Percentiles rank a stretch among this genome's conserved stretches.
Evolutionary conservation across 2,888 invertebrate species (phyloP).

Genomic region (Orthosia cruda): DNA sequence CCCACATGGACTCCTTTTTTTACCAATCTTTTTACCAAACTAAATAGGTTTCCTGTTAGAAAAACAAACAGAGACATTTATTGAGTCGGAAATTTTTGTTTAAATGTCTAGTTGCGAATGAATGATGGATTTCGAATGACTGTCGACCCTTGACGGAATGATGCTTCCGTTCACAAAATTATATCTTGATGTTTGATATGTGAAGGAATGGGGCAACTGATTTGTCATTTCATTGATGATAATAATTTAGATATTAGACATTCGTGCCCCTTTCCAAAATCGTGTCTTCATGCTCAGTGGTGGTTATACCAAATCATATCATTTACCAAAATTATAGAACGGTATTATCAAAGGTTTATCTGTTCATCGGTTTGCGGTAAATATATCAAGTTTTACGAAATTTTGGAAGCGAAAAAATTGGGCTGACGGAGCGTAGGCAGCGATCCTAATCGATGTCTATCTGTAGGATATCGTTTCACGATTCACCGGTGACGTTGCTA

Average conservation of each 20-base stretch:
- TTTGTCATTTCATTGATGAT: constrained; percentile 55
- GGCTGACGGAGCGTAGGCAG: constrained; percentile 87
- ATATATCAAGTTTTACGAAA: constrained; percentile 86
- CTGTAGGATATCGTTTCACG: constrained; percentile 84
- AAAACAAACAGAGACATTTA: constrained; percentile 90
- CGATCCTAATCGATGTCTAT: constrained; percentile 86
- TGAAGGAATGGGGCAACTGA: constrained; percentile 44
- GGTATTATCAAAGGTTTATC: constrained; percentile 76
- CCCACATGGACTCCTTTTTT: constrained; percentile 87
- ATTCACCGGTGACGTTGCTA: constrained; percentile 75
- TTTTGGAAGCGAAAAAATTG: constrained; percentile 82
- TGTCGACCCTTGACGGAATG: constrained; percentile 81
- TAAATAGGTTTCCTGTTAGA: constrained; percentile 91
- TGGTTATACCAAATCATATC: constrained; percentile 30
- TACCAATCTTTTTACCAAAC: constrained; percentile 86
- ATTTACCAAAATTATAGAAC: constrained; percentile 58
- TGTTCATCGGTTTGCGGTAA: constrained; percentile 86
- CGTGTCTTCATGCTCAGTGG: neutral
- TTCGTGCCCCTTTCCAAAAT: constrained; percentile 21
- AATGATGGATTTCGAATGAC: constrained; percentile 90
- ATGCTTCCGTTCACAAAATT: constrained; percentile 82
- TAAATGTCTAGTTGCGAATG: constrained; percentile 88
- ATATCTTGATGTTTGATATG: constrained; percentile 57
- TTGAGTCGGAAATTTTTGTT: constrained; percentile 87
- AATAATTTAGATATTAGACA: constrained; percentile 67